Evolutionary conservation across 2,113 vertebrate genomes (phyloP).

Genomic region (Colistium nudipinnis): DNA sequence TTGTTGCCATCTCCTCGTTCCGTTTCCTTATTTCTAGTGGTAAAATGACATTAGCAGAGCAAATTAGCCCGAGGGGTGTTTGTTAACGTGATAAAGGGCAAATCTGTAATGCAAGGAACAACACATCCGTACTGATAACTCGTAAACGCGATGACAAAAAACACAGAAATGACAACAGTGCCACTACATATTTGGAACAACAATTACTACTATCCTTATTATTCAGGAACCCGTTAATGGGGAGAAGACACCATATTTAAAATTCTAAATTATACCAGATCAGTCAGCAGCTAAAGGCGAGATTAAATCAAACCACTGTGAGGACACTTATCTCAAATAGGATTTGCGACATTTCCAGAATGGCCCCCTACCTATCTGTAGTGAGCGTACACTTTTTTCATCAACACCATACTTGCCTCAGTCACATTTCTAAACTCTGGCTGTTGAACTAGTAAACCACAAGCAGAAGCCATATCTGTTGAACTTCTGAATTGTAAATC

Average conservation of each 20-base stretch:
- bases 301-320: too few species aligned
- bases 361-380: neutral
- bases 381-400: too few species aligned
- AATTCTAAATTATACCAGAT: neutral
- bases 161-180: neutral
- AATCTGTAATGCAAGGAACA: constrained; percentile 17
- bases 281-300: neutral
- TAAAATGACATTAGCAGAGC: constrained; percentile 46
- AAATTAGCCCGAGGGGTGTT: constrained; percentile 27
- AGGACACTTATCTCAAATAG: neutral
- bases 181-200: neutral
- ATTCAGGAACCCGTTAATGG: too few species aligned
- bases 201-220: too few species aligned
- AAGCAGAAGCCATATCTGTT: constrained; percentile 15
- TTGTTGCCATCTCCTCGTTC: too few species aligned
- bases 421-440: neutral
- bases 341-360: neutral
- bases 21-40: too few species aligned
- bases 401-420: too few species aligned
- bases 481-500: constrained; percentile 29
- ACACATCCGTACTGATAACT: constrained; percentile 17
- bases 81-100: constrained; percentile 40
- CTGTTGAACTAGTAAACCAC: neutral
- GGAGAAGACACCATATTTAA: neutral
- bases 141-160: neutral